Evolutionary conservation across 2,113 vertebrate genomes (phyloP), one percentile per base, ranked within the genome.

Genomic region (Elachura formosa): DNA sequence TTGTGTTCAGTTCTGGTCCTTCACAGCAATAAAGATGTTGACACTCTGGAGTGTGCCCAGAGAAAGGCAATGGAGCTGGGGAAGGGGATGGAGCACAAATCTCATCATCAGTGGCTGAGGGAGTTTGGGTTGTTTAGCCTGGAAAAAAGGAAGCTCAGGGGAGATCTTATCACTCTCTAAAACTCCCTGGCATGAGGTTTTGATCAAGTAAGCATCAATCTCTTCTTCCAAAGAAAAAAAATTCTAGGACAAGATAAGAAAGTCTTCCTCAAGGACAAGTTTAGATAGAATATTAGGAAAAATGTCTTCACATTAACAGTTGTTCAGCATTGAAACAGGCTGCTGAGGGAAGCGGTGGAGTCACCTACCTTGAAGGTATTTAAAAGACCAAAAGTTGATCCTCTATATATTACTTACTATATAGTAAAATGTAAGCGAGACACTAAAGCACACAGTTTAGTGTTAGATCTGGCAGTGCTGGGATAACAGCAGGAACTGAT

Each of bases 151-250:
- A 76, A 31, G 18, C 10, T 49, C 14, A 20, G 6, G 6, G 6
- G 12, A 13, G 9, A 28, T 5, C 4, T 49, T 28, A 20, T 55
- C 22, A 22, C 10, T 36, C 31, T 24, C 15, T 55, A 36, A 15
- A 69, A 69, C 31, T 28, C 26, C 15, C 48, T 49, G 26, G 43
- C 16, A 33, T 55, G 14, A 43, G 15, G 10, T 17, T 49, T 54
- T 33, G 43, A 34, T 22, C 5, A 49, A 29, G 10, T 10, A 22
- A 9, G 4, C 3, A 16, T 14, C 0, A 2, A 4, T 55, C 19
- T 49, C 12, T 48, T 55, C 55, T 48, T 8, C 18, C 55, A 49
- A 5, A 23, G n/a, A n/a, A 5, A 49, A 34, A 31, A 49, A 28
- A 11, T 14, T 26, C 21, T 1, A 31, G 26, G 26, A 55, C 3